Conservation (phyloP, 2,888 invertebrate species). For the Melanostoma scalare region DNA sequence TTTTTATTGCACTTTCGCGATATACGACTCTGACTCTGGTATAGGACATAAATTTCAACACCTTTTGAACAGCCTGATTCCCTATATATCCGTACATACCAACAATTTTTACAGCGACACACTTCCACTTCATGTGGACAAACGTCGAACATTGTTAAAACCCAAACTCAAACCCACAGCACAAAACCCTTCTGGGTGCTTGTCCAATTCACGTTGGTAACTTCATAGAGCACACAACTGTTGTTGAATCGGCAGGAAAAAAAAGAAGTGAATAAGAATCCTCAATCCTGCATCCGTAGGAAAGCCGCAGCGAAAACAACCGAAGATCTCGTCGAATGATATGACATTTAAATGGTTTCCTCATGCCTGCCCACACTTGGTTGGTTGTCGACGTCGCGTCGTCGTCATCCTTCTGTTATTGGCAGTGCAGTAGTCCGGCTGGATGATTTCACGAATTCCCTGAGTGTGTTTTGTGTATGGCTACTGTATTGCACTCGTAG, state of each 20-base stretch:
- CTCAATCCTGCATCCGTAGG: not conserved
- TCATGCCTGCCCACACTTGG: slow-evolving; percentile 67
- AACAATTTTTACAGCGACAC: slow-evolving; percentile 14
- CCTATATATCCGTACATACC: slow-evolving; percentile 24
- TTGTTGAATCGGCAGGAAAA: not conserved
- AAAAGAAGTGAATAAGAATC: not conserved
- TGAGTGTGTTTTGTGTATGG: slow-evolving; percentile 22
- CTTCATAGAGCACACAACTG: slow-evolving; percentile 39
- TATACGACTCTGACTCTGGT: slow-evolving; percentile 29
- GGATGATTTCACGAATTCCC: slow-evolving; percentile 57
- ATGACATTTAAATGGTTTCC: slow-evolving; percentile 71
- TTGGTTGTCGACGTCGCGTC: slow-evolving; percentile 41
- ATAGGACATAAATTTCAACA: slow-evolving; percentile 39
- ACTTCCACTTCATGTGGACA: slow-evolving; percentile 18
- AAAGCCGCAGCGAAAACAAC: slow-evolving; percentile 1
- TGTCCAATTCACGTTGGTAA: slow-evolving; percentile 29
- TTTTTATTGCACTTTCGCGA: slow-evolving; percentile 29
- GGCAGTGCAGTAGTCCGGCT: slow-evolving; percentile 34
- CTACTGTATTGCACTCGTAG: slow-evolving; percentile 66
- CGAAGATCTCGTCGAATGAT: slow-evolving; percentile 62
- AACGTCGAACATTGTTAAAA: slow-evolving; percentile 4
- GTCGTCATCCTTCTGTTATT: slow-evolving; percentile 9
- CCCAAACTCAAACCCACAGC: not conserved
- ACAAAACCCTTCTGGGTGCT: slow-evolving; percentile 20
- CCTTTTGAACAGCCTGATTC: slow-evolving; percentile 26